These are phyloP conservation scores for Gymnoscopelus microlampas DNA, from an alignment of 2,797 vertebrate genomes.

Conservation along the genomic window DNA sequence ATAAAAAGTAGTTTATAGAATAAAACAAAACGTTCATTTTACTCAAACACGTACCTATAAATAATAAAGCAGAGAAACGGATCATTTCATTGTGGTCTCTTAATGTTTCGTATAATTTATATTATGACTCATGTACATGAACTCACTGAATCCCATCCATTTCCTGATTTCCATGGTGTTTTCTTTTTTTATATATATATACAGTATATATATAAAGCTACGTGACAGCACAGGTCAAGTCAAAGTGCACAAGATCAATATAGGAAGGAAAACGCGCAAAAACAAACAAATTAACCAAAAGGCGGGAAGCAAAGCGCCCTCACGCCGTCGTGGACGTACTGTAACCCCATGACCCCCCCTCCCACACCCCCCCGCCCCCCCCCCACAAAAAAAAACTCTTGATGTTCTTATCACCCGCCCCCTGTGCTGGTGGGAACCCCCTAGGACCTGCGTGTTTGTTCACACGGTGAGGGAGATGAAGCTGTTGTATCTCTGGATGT, in stretches of 20 bases:
- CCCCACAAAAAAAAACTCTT: constrained; percentile 36
- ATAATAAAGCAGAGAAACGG: too few species aligned
- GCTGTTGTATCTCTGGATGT: constrained; percentile 98
- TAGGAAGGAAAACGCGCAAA: constrained; percentile 50
- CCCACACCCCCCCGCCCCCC: constrained; percentile 43
- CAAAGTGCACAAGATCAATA: constrained; percentile 80
- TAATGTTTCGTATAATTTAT: too few species aligned
- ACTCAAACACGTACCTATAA: too few species aligned
- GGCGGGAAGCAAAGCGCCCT: constrained; percentile 56
- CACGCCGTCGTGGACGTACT: constrained; percentile 38
- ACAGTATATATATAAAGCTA: constrained; percentile 75
- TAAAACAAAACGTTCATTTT: too few species aligned
- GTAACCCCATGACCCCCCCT: constrained; percentile 40
- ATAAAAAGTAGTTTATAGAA: too few species aligned
- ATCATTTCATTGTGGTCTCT: too few species aligned
- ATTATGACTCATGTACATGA: constrained; percentile 38
- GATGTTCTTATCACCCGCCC: constrained; percentile 56
- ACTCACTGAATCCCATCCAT: neutral
- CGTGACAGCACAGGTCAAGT: constrained; percentile 79
- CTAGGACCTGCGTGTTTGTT: constrained; percentile 28
- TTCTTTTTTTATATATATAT: constrained; percentile 56
- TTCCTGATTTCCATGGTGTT: too few species aligned
- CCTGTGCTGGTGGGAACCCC: constrained; percentile 59
- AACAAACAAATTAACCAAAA: constrained; percentile 30
- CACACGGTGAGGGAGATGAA: constrained; percentile 97